These are phyloP conservation scores for Staurois parvus DNA, from an alignment of 2,797 vertebrate species.

Conservation along the genomic window DNA sequence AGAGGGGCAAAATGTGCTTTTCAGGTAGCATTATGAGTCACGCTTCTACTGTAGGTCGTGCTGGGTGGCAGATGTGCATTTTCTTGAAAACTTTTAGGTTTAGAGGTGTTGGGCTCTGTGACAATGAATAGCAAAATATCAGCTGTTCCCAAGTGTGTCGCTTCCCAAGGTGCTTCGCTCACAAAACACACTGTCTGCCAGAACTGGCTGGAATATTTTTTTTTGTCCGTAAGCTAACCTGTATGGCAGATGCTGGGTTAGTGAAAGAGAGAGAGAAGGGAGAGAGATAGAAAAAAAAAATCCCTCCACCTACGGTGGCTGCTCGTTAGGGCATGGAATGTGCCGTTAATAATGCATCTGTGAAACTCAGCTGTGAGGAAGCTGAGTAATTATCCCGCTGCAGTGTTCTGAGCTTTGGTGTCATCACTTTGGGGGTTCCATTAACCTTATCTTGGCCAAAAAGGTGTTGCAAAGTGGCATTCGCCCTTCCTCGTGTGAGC, in stretches of 20 bases:
- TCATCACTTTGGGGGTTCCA: constrained; percentile 98
- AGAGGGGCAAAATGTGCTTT: neutral
- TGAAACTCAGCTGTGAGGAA: constrained; percentile 99
- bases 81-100: constrained; percentile 60
- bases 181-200: constrained; percentile 74
- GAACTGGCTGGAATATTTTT: constrained; percentile 87
- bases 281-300: constrained; percentile 61
- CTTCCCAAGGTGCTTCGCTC: constrained; percentile 90
- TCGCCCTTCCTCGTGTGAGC: neutral
- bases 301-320: constrained; percentile 84
- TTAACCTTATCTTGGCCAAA: constrained; percentile 88
- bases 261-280: constrained; percentile 67
- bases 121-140: constrained; percentile 84
- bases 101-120: constrained; percentile 24
- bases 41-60: neutral
- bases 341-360: constrained; percentile 95
- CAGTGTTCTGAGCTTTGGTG: constrained; percentile 88
- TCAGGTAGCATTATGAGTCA: constrained; percentile 6
- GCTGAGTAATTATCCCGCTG: constrained; percentile 98
- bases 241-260: constrained; percentile 93
- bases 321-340: constrained; percentile 91
- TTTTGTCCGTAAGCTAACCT: constrained; percentile 82
- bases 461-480: constrained; percentile 73
- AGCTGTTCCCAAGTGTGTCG: constrained; percentile 83
- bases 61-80: constrained; percentile 38